Evolutionary conservation across 1,140 invertebrate genomes (phyloP), one percentile per base, ranked within the genome.

Genomic region (Camponotus vicinus): DNA sequence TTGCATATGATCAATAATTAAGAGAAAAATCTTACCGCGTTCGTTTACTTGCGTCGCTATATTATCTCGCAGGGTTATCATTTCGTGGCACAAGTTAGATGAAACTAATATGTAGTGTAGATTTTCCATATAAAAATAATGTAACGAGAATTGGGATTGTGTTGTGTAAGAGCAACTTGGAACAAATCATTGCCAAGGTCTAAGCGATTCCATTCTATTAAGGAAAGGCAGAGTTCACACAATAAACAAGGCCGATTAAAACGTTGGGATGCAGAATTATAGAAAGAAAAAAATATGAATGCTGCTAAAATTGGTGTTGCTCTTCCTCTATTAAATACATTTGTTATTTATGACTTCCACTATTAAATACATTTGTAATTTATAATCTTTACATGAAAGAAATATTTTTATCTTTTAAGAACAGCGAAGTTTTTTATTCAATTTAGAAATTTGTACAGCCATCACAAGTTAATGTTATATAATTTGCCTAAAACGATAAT

Each of bases 31-130:
- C 9, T 34, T 85, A 77, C 6, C 21, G 4, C n/a, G 1, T 37
- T 45, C 5, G 32, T 8, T 6, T 67, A 18, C 3, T 42, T 27
- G 66, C 13, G 57, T n/a, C 32, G 0, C 27, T 45, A 49, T 49
- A 9, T 45, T 86, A 76, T 85, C 27, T 27, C 64, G 11, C 34
- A 32, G 21, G 71, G 71, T 87, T 86, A 86, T 86, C 86, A 13
- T 7, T 1, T 45, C 13, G 2, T 0, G 15, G 40, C 42, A 18
- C 40, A 21, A 45, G 34, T 83, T 75, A 27, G 27, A n/a, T 27
- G 37, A 11, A 71, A 61, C 27, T 55, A 67, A 27, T 27, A 27
- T 27, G 27, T 66, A 40, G 13, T 21, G 61, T 76, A 15, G 11
- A 61, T 61, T 75, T 32, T 32, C 21, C 52, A 59, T 73, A 49